Base-by-base conservation (phyloP, 1,140 invertebrate genomes). In the Apis cerana region DNA sequence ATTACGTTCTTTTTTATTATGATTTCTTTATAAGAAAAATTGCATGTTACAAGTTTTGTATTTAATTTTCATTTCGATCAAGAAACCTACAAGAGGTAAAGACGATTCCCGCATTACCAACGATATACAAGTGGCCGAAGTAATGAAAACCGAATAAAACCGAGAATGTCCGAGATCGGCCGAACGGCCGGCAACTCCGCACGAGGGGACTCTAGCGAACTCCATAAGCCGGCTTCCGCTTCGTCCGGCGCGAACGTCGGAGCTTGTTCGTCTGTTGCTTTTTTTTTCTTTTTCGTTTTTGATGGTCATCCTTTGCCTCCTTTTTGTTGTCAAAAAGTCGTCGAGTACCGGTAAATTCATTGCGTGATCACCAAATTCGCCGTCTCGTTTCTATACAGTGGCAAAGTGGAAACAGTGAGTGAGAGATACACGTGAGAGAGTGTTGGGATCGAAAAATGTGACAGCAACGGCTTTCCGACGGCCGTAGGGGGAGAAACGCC, bases 101-200 rank as follows among this genome's bases (percentile, higher is more conserved):
- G 13, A 17, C 50, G 75, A 48, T 70, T 1, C 13, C 67, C 23
- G 0, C 15, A 17, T 82, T 82, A 62, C 59, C 75, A 8, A 21
- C 65, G 8, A 43, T 17, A n/a, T 43, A 1, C 48, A 58, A 52
- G 9, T 21, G 17, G 50, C 13, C 5, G 27, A 21, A 65, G 56
- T 17, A 70, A 71, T 13, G 13, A 48, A 23, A 69, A 21, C 56
- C 82, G 74, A 81, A 58, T 50, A 27, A 33, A 71, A 50, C 75
- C 91, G 91, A 90, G 48, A 7, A 54, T n/a, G 3, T 43, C 79
- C 91, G 91, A 87, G 83, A 89, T 88, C 83, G 76, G 61, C 83
- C 91, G 90, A 91, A 72, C 33, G 74, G 74, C 62, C 86, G 75
- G 68, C 69, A 50, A 77, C 62, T 54, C 61, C 61, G 56, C 82